Evolutionary conservation across 2,888 invertebrate species (phyloP), one percentile per base, ranked within the genome.

Genomic region (Stratiomys singularior): DNA sequence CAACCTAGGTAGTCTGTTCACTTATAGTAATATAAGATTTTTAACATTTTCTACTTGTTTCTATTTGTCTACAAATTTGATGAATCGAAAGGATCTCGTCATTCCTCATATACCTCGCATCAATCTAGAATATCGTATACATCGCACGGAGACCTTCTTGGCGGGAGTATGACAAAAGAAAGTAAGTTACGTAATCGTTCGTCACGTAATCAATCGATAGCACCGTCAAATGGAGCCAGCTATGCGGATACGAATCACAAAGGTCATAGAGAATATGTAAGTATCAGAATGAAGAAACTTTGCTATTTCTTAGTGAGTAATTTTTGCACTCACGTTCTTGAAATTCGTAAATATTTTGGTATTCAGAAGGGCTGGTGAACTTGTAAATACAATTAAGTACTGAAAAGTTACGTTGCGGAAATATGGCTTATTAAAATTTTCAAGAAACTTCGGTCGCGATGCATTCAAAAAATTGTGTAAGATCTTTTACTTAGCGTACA

Each of bases 61-160:
- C 46, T 28, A 3, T 30, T 18, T 44, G n/a, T 66, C 28, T 67
- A 9, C 46, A 27, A 37, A 5, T 9, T 5, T 37, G 3, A 9
- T 28, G 63, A 67, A n/a, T 11, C 9, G 18, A 67, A 78, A 87
- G 94, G 94, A 83, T 95, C 97, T 81, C 92, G 97, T 82, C 96
- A 97, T 88, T 96, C 96, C 82, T 97, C 97, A 83, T 97, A 97
- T 89, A 97, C 97, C 82, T 97, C 97, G 80, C 97, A 97, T 87
- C 96, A 96, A 84, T 96, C 96, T 78, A 91, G 96, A 83, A 90
- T 96, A 84, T 97, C 97, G 78, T 97, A 97, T 87, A 97, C 96
- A 81, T 97, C 97, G 46, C 97, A 97, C 88, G 96, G 94, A 72
- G 97, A 97, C 89, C 90, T 96, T 82, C 90, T 96, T 82, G 93